Percentiles rank a stretch among this genome's conserved stretches.
These are phyloP conservation scores for Theristicus caerulescens DNA, from an alignment of 2,113 vertebrate genomes.

Conservation along the genomic window DNA sequence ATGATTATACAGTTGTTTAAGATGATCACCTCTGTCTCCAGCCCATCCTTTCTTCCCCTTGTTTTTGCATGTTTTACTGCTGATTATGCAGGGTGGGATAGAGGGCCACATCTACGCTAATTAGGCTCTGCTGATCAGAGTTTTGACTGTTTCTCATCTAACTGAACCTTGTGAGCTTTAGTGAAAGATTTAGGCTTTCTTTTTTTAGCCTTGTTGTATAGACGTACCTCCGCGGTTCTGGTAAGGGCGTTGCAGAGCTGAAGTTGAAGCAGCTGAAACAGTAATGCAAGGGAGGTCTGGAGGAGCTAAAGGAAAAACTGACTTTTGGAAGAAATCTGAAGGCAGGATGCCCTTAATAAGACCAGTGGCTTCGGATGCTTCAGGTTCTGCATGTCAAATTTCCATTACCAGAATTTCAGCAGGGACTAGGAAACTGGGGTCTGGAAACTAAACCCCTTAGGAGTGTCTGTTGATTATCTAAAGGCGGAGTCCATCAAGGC, in stretches of 20 bases:
- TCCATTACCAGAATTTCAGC: neutral
- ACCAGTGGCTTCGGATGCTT: neutral
- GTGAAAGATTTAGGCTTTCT: neutral
- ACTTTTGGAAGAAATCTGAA: slow-evolving; percentile 4
- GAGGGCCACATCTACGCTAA: neutral
- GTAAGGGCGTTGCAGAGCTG: neutral
- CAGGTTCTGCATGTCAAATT: neutral
- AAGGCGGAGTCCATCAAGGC: neutral
- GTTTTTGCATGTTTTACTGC: neutral
- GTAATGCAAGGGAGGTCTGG: neutral
- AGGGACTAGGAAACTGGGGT: neutral
- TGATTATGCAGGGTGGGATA: neutral
- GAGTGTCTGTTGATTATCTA: neutral
- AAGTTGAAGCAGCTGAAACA: neutral
- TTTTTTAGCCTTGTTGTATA: neutral
- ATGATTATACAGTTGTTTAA: slow-evolving; percentile 5
- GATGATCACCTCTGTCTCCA: neutral
- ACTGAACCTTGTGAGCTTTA: neutral
- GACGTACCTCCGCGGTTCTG: neutral
- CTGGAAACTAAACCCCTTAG: neutral
- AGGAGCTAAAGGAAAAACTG: slow-evolving; percentile 31
- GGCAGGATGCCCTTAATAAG: neutral
- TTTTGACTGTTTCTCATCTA: neutral
- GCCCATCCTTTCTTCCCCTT: neutral
- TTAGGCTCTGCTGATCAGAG: neutral